Percentiles rank a stretch among this genome's conserved stretches.
These are phyloP conservation scores for Drosophila helvetica DNA, from an alignment of 2,888 invertebrate species.

Conservation along the genomic window DNA sequence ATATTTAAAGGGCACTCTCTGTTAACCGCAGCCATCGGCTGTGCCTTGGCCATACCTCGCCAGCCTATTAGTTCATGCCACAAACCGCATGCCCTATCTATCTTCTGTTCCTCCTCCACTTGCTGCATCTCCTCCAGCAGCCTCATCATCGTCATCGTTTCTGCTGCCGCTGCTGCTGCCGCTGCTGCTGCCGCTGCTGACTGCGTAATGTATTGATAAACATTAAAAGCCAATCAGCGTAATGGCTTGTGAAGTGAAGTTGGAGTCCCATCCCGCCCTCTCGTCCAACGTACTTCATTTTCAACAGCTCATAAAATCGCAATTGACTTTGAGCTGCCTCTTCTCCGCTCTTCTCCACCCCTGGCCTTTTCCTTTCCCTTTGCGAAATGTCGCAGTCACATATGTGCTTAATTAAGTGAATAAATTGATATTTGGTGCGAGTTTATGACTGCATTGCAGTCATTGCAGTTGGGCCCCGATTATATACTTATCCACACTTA, in stretches of 20 bases:
- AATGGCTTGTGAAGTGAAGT: constrained; percentile 73
- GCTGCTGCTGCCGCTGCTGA: constrained; percentile 32
- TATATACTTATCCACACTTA: constrained; percentile 41
- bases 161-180: constrained; percentile 10
- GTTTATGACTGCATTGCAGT: constrained; percentile 75
- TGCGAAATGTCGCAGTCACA: constrained; percentile 75
- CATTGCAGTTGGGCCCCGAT: constrained; percentile 66
- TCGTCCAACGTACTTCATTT: constrained; percentile 65
- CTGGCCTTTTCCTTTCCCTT: constrained; percentile 27
- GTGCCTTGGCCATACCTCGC: constrained; percentile 29
- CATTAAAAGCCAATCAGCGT: constrained; percentile 78
- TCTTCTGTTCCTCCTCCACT: not conserved
- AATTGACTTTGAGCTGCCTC: constrained; percentile 65
- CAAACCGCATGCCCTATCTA: not conserved
- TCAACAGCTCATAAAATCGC: constrained; percentile 77
- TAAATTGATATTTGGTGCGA: constrained; percentile 77
- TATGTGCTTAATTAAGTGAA: constrained; percentile 76
- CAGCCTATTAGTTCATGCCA: not conserved
- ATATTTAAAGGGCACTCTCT: constrained; percentile 55
- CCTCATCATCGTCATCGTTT: constrained; percentile 33
- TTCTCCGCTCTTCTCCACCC: not conserved
- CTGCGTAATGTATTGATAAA: constrained; percentile 74
- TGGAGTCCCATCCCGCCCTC: not conserved
- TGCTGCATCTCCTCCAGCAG: constrained; percentile 14
- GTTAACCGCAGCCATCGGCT: constrained; percentile 26